Evolutionary conservation across 2,797 vertebrate genomes (phyloP), one percentile per base, ranked within the genome.

Genomic region (Hephaestus fuliginosus): DNA sequence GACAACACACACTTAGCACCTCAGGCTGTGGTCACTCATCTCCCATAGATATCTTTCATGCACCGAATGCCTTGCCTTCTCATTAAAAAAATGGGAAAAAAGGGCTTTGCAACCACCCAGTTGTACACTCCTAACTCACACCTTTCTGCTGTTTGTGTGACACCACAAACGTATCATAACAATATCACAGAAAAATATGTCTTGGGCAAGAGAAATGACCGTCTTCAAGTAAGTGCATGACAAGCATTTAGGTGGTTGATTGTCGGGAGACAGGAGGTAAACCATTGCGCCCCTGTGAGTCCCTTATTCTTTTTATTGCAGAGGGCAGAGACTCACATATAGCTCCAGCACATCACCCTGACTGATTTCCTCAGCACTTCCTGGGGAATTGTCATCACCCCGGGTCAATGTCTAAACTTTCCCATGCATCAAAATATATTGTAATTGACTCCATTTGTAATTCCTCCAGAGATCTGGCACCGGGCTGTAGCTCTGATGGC

Each of bases 401-500:
- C 82, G 55, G 92, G 95, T 95, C 91, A 94, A 93, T 89, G 82
- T 93, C 93, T 93, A 93, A 93, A 94, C 91, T 92, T 93, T 92
- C 93, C 92, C 89, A 91, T 93, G 91, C 89, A 94, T 94, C 92
- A 91, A 90, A 95, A 94, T 94, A 89, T 91, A 90, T 92, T 93
- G 91, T 95, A 95, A 95, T 95, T 92, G 93, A 94, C 90, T 95
- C 92, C 87, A 93, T 95, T 95, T 94, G 90, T 92, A 92, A 93
- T 93, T 93, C 90, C 93, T 94, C 93, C 66, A 83, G 94, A 95
- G 93, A 92, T 93, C 88, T 88, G 88, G 91, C 87, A 71, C 87
- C 71, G 74, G 83, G 87, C 88, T 92, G 70, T 53, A 82, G 90
- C 90, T 89, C 82, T 84, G 84, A 92, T 81, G 86, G 88, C 91